Evolutionary conservation across 2,888 invertebrate species (phyloP), one percentile per base, ranked within the genome.

Genomic region (Schizotus pectinicornis): DNA sequence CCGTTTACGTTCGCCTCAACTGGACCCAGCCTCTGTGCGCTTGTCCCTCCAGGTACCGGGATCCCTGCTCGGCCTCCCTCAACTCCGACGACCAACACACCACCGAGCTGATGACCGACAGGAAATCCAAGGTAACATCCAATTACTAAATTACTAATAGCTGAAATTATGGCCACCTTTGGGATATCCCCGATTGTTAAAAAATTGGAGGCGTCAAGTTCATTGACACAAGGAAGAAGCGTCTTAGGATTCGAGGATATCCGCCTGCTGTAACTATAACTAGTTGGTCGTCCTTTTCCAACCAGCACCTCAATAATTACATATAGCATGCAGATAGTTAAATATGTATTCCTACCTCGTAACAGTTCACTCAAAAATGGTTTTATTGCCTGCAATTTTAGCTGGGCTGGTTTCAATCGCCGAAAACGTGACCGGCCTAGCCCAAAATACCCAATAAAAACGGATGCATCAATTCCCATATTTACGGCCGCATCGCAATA

Each of bases 11-110:
- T 56, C 84, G 95, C 58, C 82, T 95, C 65, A 95, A 95, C 82
- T 94, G 93, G 82, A 95, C 94, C 46, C 95, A 95, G 79, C 95
- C 94, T 3, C 82, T 95, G 61, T 95, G 95, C 81, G 94, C 94
- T 61, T 95, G 95, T 80, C 93, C 95, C 41, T 88, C 91, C 65
- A 85, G 93, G 71, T 93, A 94, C 81, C 84, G 92, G 69, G 92
- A 94, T 81, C 94, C 94, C 37, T 95, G 95, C 81, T 95, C 94
- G 48, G 94, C 94, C 43, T 92, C 92, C 69, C 84, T 93, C 68
- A 91, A 93, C 81, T 89, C 92, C 64, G 93, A 95, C 80, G 95
- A 95, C 83, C 88, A 90, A 70, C 95, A 95, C 81, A 95, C 95
- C 62, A 94, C 95, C 30, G 90, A 94, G 79, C 86, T 95, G 68